Conservation (phyloP, 2,113 vertebrate genomes). For the Corythornis vintsioides region DNA sequence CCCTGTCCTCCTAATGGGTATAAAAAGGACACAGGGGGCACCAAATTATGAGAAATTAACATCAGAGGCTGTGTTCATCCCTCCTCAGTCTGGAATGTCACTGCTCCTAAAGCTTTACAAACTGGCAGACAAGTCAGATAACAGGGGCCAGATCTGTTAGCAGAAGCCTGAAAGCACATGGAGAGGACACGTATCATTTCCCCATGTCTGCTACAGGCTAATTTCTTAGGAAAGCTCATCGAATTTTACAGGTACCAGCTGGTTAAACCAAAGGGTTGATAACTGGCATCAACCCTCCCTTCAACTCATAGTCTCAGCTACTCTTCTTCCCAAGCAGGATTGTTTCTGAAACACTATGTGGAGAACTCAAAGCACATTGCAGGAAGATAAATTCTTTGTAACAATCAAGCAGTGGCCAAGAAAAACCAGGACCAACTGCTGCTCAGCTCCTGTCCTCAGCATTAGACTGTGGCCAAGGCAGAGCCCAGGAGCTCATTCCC, state of each 20-base stretch:
- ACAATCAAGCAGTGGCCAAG: not conserved
- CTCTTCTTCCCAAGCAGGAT: not conserved
- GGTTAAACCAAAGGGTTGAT: not conserved
- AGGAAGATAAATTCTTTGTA: not conserved
- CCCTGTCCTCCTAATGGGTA: conserved; percentile 12
- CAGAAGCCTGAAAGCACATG: not conserved
- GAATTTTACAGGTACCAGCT: not conserved
- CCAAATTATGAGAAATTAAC: conserved; percentile 36
- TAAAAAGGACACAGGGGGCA: conserved; percentile 27
- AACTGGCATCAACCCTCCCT: not conserved
- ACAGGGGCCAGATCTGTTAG: not conserved
- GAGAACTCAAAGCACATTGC: not conserved
- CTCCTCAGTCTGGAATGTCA: not conserved
- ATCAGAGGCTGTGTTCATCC: not conserved
- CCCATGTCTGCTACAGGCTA: not conserved
- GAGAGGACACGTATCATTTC: not conserved
- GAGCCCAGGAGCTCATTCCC: not conserved
- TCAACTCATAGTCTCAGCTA: not conserved
- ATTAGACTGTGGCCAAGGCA: not conserved
- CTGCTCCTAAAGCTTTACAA: not conserved
- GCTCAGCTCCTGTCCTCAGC: not conserved
- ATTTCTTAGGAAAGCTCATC: not conserved
- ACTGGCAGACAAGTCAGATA: not conserved
- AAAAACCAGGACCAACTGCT: not conserved
- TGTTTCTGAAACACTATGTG: not conserved